A percentile compares a stretch with the other conserved stretches of the same genome.
Conservation (phyloP, 1,140 invertebrate genomes). For the Tetraneura akinire region DNA sequence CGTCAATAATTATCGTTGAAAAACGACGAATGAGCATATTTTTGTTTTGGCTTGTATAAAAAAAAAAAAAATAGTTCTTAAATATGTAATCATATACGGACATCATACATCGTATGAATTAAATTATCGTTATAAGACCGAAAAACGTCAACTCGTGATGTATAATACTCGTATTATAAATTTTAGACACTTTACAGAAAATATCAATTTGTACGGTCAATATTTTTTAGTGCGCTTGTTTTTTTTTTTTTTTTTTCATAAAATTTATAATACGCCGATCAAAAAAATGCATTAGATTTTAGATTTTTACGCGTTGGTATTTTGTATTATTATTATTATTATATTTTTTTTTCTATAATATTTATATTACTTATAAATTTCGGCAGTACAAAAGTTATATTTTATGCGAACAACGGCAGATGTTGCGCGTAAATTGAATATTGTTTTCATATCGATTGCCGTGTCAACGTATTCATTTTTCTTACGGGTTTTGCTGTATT, state of each 20-base stretch:
- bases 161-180: too few species aligned
- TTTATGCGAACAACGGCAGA: not conserved
- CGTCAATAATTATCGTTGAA: too few species aligned
- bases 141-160: too few species aligned
- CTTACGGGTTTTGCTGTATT: not conserved
- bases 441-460: constrained; percentile 7
- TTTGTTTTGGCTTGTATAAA: too few species aligned
- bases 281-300: constrained; percentile 5
- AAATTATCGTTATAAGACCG: too few species aligned
- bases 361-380: not conserved
- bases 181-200: not conserved
- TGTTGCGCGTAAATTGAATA: not conserved
- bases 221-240: constrained; percentile 8
- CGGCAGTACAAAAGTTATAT: not conserved
- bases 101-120: too few species aligned
- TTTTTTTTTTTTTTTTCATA: constrained; percentile 21
- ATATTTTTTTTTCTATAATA: not conserved
- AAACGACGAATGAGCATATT: too few species aligned
- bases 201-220: not conserved
- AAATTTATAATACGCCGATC: not conserved
- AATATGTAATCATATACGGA: too few species aligned
- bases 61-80: too few species aligned
- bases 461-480: not conserved
- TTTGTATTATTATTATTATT: not conserved
- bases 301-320: too few species aligned